Base-by-base conservation (phyloP, 2,888 invertebrate genomes). In the Habroteleia sp. region DNA sequence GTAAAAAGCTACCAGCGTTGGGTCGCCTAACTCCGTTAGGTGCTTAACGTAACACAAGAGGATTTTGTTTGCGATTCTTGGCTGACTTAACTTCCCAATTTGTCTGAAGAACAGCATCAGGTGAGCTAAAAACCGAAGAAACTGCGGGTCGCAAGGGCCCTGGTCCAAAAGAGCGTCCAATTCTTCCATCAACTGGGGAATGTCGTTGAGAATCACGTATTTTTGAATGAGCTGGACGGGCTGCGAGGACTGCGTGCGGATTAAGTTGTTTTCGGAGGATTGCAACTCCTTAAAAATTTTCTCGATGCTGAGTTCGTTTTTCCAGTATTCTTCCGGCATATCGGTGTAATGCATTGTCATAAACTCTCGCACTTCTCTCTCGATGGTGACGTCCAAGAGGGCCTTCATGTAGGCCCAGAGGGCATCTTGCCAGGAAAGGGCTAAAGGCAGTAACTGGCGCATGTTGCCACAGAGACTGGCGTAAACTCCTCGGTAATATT, bases 391-490 rank as follows among this genome's bases (percentile, higher is more conserved):
- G 85, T 97, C 97, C 68, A 97, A 93, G 85, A 96, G 92, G 0
- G 93, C 92, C 83, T 93, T 93, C 76, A 96, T 90, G 86, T 96
- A 94, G 0, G 96, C 95, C 98, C 98, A 98, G 16, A 98, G 89
- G 74, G 94, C 90, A 87, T 98, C 98, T 82, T 95, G 93, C 97
- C 97, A 98, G 16, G 92, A 93, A n/a, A 90, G 90, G 74, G 96
- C 94, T 6, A 94, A 92, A 0, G 93, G 91, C 29, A 97, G 88
- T n/a, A 97, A 87, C 3, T 94, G 92, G 20, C 92, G 90, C 31
- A 97, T 89, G 86, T 97, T 93, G 0, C 98, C 98, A 89, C 96
- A 95, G 42, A 97, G 91, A 44, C 88, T 88, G 0, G 88, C 87
- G 20, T 87, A 88, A 58, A 87, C 82, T 0, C 86, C 86, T 3